Percentiles rank a stretch among this genome's conserved stretches.
Conservation (phyloP, 2,797 vertebrate species). For the Cirrhinus molitorella region DNA sequence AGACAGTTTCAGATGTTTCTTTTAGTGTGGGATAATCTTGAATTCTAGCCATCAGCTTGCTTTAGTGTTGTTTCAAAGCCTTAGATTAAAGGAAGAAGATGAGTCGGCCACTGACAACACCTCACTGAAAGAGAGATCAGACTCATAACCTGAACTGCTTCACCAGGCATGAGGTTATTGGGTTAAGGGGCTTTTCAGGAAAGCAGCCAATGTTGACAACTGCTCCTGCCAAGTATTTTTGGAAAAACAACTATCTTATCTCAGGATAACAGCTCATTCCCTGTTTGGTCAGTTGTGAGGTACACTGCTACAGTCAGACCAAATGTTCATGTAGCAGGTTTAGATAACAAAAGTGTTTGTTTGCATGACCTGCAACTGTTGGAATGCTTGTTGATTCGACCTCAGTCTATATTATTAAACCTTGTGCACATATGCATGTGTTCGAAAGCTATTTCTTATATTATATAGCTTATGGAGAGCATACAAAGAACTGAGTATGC, state of each 20-base stretch:
- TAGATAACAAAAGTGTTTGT: conserved; percentile 38
- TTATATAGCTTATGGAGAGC: not conserved
- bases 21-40: conserved; percentile 34
- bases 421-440: not conserved
- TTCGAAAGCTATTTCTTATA: not conserved
- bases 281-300: conserved; percentile 51
- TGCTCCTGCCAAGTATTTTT: conserved; percentile 27
- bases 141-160: conserved; percentile 25
- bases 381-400: not conserved
- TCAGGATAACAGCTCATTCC: not conserved
- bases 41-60: conserved; percentile 21
- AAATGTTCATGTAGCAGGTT: conserved; percentile 47
- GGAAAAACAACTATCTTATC: conserved; percentile 36
- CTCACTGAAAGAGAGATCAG: conserved; percentile 19
- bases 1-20: conserved; percentile 11
- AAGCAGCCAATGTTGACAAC: conserved; percentile 47
- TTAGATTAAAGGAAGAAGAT: conserved; percentile 20
- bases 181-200: conserved; percentile 28
- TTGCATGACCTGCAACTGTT: conserved; percentile 11
- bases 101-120: conserved; percentile 16
- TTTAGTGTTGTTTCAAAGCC: conserved; percentile 32
- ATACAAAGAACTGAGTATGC: conserved; percentile 27
- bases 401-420: not conserved
- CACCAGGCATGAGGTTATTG: conserved; percentile 26
- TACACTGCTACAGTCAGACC: conserved; percentile 23